Evolutionary conservation across 2,888 invertebrate genomes (phyloP).

Genomic region (Nemapogon koenigi): DNA sequence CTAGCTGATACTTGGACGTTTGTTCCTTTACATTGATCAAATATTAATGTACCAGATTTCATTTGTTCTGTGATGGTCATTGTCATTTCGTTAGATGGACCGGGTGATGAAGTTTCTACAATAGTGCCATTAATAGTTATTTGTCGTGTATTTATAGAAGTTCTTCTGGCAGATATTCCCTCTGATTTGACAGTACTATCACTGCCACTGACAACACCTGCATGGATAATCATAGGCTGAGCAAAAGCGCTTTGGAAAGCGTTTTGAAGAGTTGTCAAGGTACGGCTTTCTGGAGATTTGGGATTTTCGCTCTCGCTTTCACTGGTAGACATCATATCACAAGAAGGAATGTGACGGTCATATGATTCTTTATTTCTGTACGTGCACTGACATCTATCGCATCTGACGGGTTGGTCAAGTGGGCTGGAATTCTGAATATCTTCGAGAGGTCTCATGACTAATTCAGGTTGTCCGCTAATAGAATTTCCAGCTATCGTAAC

Average conservation of each 20-base stretch:
- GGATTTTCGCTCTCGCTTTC: conserved; percentile 82
- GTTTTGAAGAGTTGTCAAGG: conserved; percentile 54
- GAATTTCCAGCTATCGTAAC: conserved; percentile 60
- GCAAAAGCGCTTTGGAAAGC: conserved; percentile 58
- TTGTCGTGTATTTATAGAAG: conserved; percentile 58
- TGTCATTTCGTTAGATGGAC: conserved; percentile 55
- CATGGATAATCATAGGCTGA: conserved; percentile 56
- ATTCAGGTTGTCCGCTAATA: conserved; percentile 52
- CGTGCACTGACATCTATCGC: conserved; percentile 86
- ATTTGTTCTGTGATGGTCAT: conserved; percentile 59
- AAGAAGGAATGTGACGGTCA: conserved; percentile 77
- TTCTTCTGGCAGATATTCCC: conserved; percentile 51
- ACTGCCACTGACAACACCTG: conserved; percentile 49
- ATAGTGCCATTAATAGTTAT: conserved; percentile 62
- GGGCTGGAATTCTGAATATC: conserved; percentile 36
- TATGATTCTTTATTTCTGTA: conserved; percentile 84
- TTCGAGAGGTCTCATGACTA: conserved; percentile 50
- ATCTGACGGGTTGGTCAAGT: conserved; percentile 80
- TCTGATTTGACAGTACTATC: conserved; percentile 57
- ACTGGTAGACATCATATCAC: conserved; percentile 80
- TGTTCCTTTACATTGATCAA: conserved; percentile 52
- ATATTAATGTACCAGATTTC: conserved; percentile 55
- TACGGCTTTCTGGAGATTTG: conserved; percentile 59
- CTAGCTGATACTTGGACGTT: conserved; percentile 54
- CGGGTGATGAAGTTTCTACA: conserved; percentile 60